Evolutionary conservation across 2,888 invertebrate genomes (phyloP), one percentile per base, ranked within the genome.

Genomic region (Acleris holmiana): DNA sequence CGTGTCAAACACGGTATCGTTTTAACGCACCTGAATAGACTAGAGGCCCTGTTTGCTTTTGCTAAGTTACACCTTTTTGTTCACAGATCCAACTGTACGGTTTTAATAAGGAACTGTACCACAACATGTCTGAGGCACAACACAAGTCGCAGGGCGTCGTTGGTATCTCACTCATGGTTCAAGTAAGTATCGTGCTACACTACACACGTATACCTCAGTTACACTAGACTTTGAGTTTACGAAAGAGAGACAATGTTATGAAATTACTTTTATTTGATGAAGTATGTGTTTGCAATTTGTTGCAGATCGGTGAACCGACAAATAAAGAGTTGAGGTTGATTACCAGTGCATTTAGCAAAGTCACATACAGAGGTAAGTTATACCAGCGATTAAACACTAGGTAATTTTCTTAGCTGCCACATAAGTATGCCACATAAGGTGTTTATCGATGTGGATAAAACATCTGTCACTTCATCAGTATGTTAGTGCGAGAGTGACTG

Each of bases 61-160:
- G n/a, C 7, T 54, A 53, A 51, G 35, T 53, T 2, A 29, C n/a
- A 35, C 8, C 21, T 10, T 64, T 51, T 70, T 71, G 59, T 73
- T 54, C 91, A 53, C 94, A 99, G 99, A 97, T 99, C 76, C 99
- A 99, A 90, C 93, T 99, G 66, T 97, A 98, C 77, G 99, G 99
- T 2, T 99, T 98, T 93, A 99, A 99, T 88, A 97, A 97, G 71
- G 99, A 99, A 86, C 93, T 99, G 60, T 99, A 99, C 89, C 97
- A 97, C 85, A 99, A 99, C 86, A 97, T 98, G 96, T 97, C 98
- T 29, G 98, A 98, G 85, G 99, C 99, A 5, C 97, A 97, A 79
- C 97, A 97, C 86, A 98, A 98, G 85, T 98, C 99, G n/a, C 97
- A 99, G 83, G 99, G 99, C 68, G 95, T 99, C 71, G 97, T 99